Evolutionary conservation across 2,888 invertebrate species (phyloP), one percentile per base, ranked within the genome.

Genomic region (Dorcus parallelipipedus): DNA sequence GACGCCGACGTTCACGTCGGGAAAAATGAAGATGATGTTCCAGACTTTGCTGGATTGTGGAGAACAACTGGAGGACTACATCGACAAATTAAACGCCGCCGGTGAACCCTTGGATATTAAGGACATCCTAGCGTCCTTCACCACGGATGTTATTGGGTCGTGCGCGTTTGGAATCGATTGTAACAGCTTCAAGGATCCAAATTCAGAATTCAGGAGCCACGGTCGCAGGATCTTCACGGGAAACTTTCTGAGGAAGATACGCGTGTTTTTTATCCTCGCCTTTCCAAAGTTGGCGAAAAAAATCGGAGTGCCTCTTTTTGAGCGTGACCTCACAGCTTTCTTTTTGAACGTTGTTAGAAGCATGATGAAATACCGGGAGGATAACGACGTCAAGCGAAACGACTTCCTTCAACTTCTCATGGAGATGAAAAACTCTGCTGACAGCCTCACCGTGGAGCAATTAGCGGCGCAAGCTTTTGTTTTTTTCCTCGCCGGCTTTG

Each of bases 401-500:
- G 84, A 83, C 71, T 83, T 85, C 60, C 69, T 86, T 54, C 82
- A 85, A 60, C 67, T 83, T 3, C 70, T 84, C 49, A 63, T 76
- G 5, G 73, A 74, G 23, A 71, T 82, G n/a, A 77, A 59, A 59
- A 41, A 53, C 10, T 26, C 49, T 5, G 23, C 10, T 3, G 43
- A 38, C 9, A 47, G 23, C 26, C 33, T 67, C 10, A 71, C 64
- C n/a, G 40, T 72, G n/a, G 61, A 71, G n/a, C 69, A 75, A 59
- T 64, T 75, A 6, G 67, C 69, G 1, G 84, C 84, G 0, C 85
- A 86, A 70, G 80, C 82, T 9, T 73, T 85, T 38, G 71, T 85
- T 2, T 86, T 86, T 72, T 80, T 86, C 2, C 73, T 84, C 51
- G 86, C 84, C 51, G 83, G 83, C 0, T 82, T 80, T 55, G 83